Percentiles rank a stretch among this genome's conserved stretches.
Conservation (phyloP, 1,140 invertebrate species). For the Macrosteles quadrilineatus region DNA sequence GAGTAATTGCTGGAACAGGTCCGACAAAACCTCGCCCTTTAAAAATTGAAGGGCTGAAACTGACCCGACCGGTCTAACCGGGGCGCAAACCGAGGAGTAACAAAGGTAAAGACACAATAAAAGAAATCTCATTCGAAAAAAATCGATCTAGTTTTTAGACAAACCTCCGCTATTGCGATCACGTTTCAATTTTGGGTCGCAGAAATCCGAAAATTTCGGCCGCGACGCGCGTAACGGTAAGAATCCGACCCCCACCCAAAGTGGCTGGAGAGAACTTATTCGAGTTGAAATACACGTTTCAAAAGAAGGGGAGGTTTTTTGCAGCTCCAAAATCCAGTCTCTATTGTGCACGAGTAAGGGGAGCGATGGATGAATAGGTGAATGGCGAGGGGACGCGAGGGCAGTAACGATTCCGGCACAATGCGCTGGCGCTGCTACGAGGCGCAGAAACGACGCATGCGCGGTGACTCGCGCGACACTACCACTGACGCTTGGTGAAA, state of each 20-base stretch:
- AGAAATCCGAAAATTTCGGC: neutral
- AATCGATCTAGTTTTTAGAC: neutral
- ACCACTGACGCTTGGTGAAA: too few relatives aligned
- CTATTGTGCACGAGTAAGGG: slow-evolving; percentile 5
- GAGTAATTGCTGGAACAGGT: too few relatives aligned
- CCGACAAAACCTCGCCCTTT: slow-evolving; percentile 1
- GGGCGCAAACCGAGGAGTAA: neutral
- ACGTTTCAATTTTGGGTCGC: neutral
- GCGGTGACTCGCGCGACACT: too few relatives aligned
- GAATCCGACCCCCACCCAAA: slow-evolving; percentile 20
- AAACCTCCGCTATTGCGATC: neutral
- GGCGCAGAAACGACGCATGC: too few relatives aligned
- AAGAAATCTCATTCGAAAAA: neutral
- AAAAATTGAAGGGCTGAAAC: slow-evolving; percentile 1
- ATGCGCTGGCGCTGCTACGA: neutral
- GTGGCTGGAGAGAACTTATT: slow-evolving; percentile 25
- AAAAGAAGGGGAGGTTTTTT: slow-evolving; percentile 25
- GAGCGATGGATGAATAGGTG: slow-evolving; percentile 12
- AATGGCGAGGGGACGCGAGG: neutral
- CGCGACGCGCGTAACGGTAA: slow-evolving; percentile 22
- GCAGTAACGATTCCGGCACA: slow-evolving; percentile 18
- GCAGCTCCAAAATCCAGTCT: slow-evolving; percentile 23
- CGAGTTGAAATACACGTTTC: slow-evolving; percentile 25
- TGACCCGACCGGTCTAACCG: slow-evolving; percentile 13
- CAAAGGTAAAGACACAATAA: neutral